A percentile compares a stretch with the other conserved stretches of the same genome.
Evolutionary conservation across 1,140 invertebrate species (phyloP).

Genomic region (Drosophila parvula): DNA sequence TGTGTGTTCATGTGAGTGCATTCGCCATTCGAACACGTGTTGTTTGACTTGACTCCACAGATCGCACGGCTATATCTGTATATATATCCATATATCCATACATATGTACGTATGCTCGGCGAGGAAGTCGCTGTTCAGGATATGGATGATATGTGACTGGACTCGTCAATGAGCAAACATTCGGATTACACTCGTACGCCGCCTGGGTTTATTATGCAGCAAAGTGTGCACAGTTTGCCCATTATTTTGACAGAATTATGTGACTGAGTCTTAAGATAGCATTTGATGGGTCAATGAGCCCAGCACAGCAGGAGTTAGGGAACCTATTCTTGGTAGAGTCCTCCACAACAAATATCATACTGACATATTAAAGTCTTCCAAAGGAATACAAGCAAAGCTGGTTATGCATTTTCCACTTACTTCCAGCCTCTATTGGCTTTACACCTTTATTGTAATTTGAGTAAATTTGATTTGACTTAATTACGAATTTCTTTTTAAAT

Average conservation of each 20-base stretch:
- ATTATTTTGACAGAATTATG: slow-evolving; percentile 50
- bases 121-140: slow-evolving; percentile 74
- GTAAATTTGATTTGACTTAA: slow-evolving; percentile 1
- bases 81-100: slow-evolving; percentile 15
- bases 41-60: slow-evolving; percentile 23
- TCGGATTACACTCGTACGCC: slow-evolving; percentile 24
- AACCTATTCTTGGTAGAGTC: slow-evolving; percentile 1
- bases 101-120: slow-evolving; percentile 20
- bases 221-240: slow-evolving; percentile 24
- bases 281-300: slow-evolving; percentile 45
- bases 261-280: slow-evolving; percentile 9
- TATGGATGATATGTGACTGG: slow-evolving; percentile 61
- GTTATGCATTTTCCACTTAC: neutral
- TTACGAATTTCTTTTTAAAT: neutral
- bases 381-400: neutral
- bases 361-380: neutral
- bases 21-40: slow-evolving; percentile 70
- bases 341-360: neutral
- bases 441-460: neutral
- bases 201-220: slow-evolving; percentile 32
- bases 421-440: neutral
- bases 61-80: slow-evolving; percentile 28
- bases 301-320: neutral
- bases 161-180: slow-evolving; percentile 45
- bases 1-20: slow-evolving; percentile 61